Evolutionary conservation across 2,113 vertebrate species (phyloP).

Genomic region (Lichenostomus cassidix): DNA sequence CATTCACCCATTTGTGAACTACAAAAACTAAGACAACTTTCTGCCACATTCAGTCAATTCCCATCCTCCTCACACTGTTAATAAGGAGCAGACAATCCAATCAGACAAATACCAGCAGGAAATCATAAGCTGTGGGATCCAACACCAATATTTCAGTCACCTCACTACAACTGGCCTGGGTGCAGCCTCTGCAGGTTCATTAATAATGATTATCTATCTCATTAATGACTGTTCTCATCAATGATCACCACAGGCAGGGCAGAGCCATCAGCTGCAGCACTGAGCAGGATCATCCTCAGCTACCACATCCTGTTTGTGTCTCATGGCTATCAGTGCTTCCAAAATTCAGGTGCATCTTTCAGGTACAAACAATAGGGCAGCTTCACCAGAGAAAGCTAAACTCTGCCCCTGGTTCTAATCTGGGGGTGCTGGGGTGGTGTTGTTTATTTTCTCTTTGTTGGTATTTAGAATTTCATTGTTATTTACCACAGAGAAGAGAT

Average conservation of each 20-base stretch:
- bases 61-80: too few relatives aligned
- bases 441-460: not conserved
- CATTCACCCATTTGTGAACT: not conserved
- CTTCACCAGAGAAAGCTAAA: not conserved
- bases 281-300: not conserved
- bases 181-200: not conserved
- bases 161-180: not conserved
- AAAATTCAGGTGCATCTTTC: not conserved
- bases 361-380: not conserved
- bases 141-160: not conserved
- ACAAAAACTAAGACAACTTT: not conserved
- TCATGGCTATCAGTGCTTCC: not conserved
- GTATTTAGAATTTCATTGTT: not conserved
- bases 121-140: not conserved
- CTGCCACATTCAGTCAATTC: not conserved
- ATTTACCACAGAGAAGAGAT: not conserved
- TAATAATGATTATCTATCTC: not conserved
- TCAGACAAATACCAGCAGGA: not conserved
- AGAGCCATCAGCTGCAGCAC: not conserved
- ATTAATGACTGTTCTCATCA: not conserved
- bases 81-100: not conserved
- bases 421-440: rapidly evolving
- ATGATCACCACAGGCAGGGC: not conserved
- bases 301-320: not conserved
- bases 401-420: not conserved